These are phyloP conservation scores for Pipistrellus nathusii DNA, from an alignment of 2,797 vertebrate species.

Conservation along the genomic window DNA sequence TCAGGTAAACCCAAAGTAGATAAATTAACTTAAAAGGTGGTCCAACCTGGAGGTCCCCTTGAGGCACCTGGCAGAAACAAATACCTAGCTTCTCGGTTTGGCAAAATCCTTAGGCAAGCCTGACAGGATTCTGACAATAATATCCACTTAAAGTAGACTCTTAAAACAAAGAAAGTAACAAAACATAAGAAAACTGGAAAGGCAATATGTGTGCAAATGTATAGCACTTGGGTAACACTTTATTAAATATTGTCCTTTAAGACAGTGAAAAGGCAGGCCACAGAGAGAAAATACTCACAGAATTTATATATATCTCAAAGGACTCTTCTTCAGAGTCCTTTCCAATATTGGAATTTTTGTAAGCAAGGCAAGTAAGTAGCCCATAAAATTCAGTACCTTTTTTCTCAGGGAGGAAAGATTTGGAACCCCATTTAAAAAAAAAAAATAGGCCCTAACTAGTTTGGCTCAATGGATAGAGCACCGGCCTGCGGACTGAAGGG, in stretches of 20 bases:
- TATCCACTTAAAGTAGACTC: not conserved
- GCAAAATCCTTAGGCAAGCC: conserved; percentile 53
- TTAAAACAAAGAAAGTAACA: conserved; percentile 59
- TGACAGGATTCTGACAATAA: not conserved
- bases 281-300: conserved; percentile 45
- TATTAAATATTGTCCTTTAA: not conserved
- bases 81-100: not conserved
- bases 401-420: not conserved
- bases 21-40: conserved; percentile 45
- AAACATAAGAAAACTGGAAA: conserved; percentile 33
- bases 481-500: too few species aligned
- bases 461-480: too few species aligned
- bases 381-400: conserved; percentile 33
- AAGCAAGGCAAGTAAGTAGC: not conserved
- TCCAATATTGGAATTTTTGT: not conserved
- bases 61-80: not conserved
- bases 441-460: not conserved
- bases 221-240: not conserved
- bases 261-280: conserved; percentile 42
- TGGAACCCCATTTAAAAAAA: not conserved
- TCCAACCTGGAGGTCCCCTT: conserved; percentile 33
- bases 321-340: not conserved
- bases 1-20: conserved; percentile 30
- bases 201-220: not conserved
- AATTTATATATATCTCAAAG: not conserved